Conservation (phyloP, 2,888 invertebrate species). For the Muscina levida region DNA sequence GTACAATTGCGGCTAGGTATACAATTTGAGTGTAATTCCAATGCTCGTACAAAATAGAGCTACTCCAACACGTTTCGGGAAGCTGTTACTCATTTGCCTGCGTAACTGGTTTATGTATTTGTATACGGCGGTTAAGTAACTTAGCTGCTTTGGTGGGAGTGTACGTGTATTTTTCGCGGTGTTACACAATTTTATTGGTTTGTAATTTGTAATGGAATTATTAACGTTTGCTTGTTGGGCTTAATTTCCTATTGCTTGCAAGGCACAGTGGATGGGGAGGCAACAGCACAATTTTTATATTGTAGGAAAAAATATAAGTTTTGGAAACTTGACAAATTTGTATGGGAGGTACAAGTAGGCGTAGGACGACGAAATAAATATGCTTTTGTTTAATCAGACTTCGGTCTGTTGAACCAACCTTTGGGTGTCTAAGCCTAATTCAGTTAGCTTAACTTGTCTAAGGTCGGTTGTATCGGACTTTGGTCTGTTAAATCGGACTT, state of each 20-base stretch:
- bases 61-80: slow-evolving; percentile 30
- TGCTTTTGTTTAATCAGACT: no score
- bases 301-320: no score
- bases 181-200: slow-evolving; percentile 44
- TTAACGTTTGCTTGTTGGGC: slow-evolving; percentile 39
- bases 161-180: slow-evolving; percentile 33
- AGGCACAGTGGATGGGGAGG: no score
- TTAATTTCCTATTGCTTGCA: not conserved
- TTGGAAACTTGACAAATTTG: no score
- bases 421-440: no score
- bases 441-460: no score
- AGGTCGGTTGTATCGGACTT: no score
- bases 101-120: slow-evolving; percentile 13
- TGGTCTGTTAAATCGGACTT: no score
- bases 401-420: no score
- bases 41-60: slow-evolving; percentile 10
- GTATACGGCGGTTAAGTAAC: slow-evolving; percentile 41
- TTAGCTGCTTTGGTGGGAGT: slow-evolving; percentile 37
- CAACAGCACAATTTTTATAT: no score
- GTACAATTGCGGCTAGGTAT: slow-evolving; percentile 7
- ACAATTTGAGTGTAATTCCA: slow-evolving; percentile 43
- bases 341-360: no score
- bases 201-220: slow-evolving; percentile 62
- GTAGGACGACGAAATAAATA: no score
- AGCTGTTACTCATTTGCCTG: slow-evolving; percentile 3